Conservation (phyloP, 2,113 vertebrate species). For the Ceratotherium simum region DNA sequence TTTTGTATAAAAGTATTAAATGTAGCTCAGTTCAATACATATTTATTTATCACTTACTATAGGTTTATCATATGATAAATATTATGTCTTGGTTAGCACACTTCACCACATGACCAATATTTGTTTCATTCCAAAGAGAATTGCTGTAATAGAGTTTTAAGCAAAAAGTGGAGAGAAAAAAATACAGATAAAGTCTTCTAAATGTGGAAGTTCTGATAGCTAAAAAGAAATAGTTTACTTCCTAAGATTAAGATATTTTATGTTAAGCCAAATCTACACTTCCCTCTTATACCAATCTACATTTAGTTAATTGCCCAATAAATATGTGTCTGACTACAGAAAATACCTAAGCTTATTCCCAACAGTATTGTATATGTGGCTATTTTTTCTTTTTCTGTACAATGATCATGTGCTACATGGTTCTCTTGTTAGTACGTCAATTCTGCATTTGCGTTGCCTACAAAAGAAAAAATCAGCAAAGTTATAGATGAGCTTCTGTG, state of each 20-base stretch:
- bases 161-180: not conserved
- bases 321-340: not conserved
- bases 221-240: constrained; percentile 12
- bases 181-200: not conserved
- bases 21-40: not conserved
- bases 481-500: not conserved
- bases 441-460: not conserved
- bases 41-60: not conserved
- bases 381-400: not conserved
- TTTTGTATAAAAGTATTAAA: not conserved
- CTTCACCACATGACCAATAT: not conserved
- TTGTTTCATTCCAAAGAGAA: constrained; percentile 6
- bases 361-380: not conserved
- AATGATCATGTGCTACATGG: not conserved
- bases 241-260: constrained; percentile 7
- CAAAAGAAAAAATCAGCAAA: not conserved
- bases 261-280: not conserved
- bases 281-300: not conserved
- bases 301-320: not conserved
- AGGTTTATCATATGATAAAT: not conserved
- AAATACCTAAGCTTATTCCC: not conserved
- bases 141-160: not conserved
- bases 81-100: not conserved
- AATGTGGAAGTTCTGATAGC: not conserved
- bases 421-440: not conserved